Evolutionary conservation across 2,113 vertebrate genomes (phyloP).

Genomic region (Leptodactylus fuscus): DNA sequence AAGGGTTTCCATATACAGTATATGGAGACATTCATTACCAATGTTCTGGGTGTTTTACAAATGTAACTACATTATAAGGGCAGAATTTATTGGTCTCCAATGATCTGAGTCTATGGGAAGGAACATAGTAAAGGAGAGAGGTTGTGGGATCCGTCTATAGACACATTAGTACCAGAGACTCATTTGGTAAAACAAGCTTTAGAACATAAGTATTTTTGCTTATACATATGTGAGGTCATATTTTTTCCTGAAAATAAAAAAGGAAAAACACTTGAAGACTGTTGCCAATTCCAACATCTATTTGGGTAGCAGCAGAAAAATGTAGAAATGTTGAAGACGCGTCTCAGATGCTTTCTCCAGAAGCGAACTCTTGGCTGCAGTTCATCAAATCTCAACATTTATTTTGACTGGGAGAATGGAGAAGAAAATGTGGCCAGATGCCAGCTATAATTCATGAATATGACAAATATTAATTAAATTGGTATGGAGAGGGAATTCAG

Average conservation of each 20-base stretch:
- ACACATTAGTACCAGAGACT: no score
- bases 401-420: not conserved
- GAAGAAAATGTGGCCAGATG: not conserved
- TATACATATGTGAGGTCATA: no score
- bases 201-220: no score
- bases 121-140: no score
- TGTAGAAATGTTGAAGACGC: not conserved
- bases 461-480: slow-evolving; percentile 22
- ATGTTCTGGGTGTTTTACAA: no score
- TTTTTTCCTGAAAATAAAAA: not conserved
- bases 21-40: no score
- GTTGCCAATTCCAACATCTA: not conserved
- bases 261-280: not conserved
- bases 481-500: not conserved
- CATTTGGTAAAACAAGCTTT: no score
- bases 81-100: no score
- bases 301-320: not conserved
- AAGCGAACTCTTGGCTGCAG: not conserved
- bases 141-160: no score
- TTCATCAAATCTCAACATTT: slow-evolving; percentile 6
- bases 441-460: slow-evolving; percentile 13
- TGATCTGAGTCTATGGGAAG: no score
- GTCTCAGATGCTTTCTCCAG: not conserved
- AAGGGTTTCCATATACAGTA: no score
- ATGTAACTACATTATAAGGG: no score